phyloP scores from a whole-genome alignment of 1,140 invertebrate species.

The Triops longicaudatus region DNA sequence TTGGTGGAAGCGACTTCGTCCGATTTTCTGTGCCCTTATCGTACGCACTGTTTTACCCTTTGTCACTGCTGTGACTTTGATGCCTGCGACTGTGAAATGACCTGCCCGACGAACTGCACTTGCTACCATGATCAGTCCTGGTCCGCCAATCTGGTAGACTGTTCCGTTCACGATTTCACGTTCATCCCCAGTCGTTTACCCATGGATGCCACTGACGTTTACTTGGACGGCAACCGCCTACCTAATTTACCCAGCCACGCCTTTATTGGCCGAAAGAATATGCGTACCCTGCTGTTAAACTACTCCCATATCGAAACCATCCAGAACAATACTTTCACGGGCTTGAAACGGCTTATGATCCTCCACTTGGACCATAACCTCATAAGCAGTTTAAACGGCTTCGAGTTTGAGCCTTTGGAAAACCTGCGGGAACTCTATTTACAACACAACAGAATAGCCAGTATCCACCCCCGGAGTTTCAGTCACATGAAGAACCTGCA shows the following conservation, averaged over 20 bases:
- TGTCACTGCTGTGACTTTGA: conserved; percentile 92
- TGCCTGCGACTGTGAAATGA: conserved; percentile 90
- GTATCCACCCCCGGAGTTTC: conserved; percentile 77
- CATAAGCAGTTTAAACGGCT: conserved; percentile 66
- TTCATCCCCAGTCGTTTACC: conserved; percentile 73
- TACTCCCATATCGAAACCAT: conserved; percentile 74
- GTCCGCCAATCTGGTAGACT: conserved; percentile 86
- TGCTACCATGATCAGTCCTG: conserved; percentile 88
- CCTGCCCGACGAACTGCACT: conserved; percentile 78
- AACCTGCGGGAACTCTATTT: conserved; percentile 73
- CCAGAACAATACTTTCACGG: conserved; percentile 83
- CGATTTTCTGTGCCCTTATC: conserved; percentile 85
- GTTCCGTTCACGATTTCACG: conserved; percentile 62
- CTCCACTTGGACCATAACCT: conserved; percentile 79
- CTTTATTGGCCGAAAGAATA: conserved; percentile 79
- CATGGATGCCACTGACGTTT: conserved; percentile 84
- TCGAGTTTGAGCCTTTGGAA: conserved; percentile 72
- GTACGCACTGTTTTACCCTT: conserved; percentile 77
- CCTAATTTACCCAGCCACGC: conserved; percentile 61
- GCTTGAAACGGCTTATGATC: conserved; percentile 51
- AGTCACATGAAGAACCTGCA: conserved; percentile 66
- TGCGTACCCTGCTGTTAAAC: conserved; percentile 77
- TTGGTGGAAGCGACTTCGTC: conserved; percentile 67
- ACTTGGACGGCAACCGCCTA: conserved; percentile 80
- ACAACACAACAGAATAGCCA: conserved; percentile 73